phyloP scores from a whole-genome alignment of 1,140 invertebrate genomes.

The Drosophila lini region DNA sequence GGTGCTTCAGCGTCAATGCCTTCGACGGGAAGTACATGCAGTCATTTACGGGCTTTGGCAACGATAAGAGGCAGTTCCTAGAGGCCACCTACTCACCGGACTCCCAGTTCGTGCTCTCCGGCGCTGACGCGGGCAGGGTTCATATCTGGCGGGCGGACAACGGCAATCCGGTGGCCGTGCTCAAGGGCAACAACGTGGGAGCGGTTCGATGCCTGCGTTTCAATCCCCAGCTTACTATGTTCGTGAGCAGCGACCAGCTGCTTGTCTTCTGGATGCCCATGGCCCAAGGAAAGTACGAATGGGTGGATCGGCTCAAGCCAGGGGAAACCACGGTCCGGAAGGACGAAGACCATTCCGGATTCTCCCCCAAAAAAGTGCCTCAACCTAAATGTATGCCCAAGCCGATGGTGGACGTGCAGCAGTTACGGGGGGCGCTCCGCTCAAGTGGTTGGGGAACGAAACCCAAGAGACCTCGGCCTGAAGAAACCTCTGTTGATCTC shows the following conservation, averaged over 20 bases:
- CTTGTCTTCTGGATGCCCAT: constrained; percentile 54
- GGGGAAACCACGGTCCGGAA: background rate
- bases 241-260: constrained; percentile 44
- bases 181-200: constrained; percentile 26
- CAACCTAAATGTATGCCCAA: background rate
- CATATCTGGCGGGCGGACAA: constrained; percentile 48
- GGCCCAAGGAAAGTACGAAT: constrained; percentile 10
- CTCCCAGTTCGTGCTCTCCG: constrained; percentile 51
- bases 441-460: background rate
- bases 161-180: constrained; percentile 24
- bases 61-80: constrained; percentile 17
- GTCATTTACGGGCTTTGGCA: constrained; percentile 25
- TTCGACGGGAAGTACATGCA: constrained; percentile 28
- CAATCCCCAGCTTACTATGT: constrained; percentile 50
- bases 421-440: background rate
- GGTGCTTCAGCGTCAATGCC: constrained; percentile 56
- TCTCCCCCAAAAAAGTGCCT: background rate
- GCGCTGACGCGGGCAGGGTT: constrained; percentile 40
- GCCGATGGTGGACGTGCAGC: background rate
- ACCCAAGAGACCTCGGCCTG: background rate
- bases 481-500: background rate
- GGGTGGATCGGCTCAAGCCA: background rate
- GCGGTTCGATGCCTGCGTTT: constrained; percentile 41
- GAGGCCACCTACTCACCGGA: constrained; percentile 48
- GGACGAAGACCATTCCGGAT: background rate